A percentile compares a stretch with the other conserved stretches of the same genome.
Evolutionary conservation across 2,888 invertebrate genomes (phyloP).

Genomic region (Agelastica alni): DNA sequence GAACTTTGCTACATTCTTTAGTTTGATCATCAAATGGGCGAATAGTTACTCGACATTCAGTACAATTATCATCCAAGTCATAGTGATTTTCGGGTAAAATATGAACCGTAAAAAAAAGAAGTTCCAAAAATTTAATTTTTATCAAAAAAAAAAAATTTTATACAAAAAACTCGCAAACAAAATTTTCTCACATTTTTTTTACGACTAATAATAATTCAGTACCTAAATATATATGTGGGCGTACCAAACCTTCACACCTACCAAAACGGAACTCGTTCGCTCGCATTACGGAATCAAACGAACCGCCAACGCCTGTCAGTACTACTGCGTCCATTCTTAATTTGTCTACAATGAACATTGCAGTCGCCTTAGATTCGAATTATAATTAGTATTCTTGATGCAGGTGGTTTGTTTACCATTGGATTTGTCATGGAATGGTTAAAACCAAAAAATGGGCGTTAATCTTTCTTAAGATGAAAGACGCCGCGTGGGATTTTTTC

Average conservation of each 20-base stretch:
- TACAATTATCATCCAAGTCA: no score
- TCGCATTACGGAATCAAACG: constrained; percentile 3
- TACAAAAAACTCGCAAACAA: no score
- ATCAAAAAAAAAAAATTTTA: no score
- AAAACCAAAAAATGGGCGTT: constrained; percentile 21
- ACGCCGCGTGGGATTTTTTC: constrained; percentile 19
- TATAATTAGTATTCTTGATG: constrained; percentile 16
- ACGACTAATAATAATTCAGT: not conserved
- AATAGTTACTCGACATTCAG: no score
- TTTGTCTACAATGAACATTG: constrained; percentile 12
- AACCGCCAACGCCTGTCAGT: constrained; percentile 1
- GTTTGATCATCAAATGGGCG: no score
- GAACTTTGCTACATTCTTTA: no score
- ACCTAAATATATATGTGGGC: constrained; percentile 6
- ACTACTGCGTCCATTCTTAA: not conserved
- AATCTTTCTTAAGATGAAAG: constrained; percentile 12
- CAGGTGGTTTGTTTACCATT: constrained; percentile 22
- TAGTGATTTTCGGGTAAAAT: no score
- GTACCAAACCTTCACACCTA: constrained; percentile 14
- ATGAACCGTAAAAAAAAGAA: no score
- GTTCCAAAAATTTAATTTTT: no score
- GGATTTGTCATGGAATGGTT: constrained; percentile 20
- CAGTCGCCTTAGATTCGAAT: constrained; percentile 5
- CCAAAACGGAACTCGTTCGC: constrained; percentile 2
- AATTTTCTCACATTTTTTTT: no score